Evolutionary conservation across 2,888 invertebrate genomes (phyloP).

Genomic region (Drosophila longiperda): DNA sequence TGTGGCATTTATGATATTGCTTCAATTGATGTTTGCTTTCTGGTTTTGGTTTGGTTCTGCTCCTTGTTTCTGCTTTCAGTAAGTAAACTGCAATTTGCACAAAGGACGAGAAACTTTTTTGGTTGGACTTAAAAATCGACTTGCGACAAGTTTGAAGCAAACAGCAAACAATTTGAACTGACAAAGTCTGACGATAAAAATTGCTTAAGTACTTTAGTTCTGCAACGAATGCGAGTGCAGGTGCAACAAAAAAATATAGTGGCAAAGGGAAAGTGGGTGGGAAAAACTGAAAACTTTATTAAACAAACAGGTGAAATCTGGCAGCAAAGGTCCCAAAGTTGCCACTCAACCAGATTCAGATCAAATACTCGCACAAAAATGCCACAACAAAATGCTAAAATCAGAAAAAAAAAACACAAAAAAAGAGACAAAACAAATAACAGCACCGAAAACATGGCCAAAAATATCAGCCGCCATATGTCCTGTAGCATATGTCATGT

Average conservation of each 20-base stretch:
- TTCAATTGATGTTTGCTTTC: constrained; percentile 23
- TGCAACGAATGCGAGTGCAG: constrained; percentile 38
- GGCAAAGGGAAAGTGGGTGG: background rate
- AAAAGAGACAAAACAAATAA: background rate
- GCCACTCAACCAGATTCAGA: constrained; percentile 56
- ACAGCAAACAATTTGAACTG: constrained; percentile 77
- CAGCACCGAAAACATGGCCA: constrained; percentile 24
- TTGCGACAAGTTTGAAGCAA: constrained; percentile 64
- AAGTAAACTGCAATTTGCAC: constrained; percentile 70
- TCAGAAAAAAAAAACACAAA: background rate
- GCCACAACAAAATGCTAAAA: constrained; percentile 18
- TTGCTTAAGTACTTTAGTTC: constrained; percentile 77
- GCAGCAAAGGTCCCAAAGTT: constrained; percentile 42
- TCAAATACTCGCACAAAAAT: constrained; percentile 26
- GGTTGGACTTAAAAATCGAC: constrained; percentile 40
- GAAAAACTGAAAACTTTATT: constrained; percentile 59
- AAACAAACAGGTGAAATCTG: constrained; percentile 71
- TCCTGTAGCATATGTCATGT: constrained; percentile 54
- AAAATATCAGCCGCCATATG: constrained; percentile 52
- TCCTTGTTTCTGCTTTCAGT: constrained; percentile 7
- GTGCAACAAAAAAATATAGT: constrained; percentile 2
- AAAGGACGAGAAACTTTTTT: constrained; percentile 33
- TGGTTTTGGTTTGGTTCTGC: background rate
- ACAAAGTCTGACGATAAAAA: constrained; percentile 78
- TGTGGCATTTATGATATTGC: constrained; percentile 74